phyloP scores from a whole-genome alignment of 1,140 invertebrate genomes.

The Leptopilina clavipes region DNA sequence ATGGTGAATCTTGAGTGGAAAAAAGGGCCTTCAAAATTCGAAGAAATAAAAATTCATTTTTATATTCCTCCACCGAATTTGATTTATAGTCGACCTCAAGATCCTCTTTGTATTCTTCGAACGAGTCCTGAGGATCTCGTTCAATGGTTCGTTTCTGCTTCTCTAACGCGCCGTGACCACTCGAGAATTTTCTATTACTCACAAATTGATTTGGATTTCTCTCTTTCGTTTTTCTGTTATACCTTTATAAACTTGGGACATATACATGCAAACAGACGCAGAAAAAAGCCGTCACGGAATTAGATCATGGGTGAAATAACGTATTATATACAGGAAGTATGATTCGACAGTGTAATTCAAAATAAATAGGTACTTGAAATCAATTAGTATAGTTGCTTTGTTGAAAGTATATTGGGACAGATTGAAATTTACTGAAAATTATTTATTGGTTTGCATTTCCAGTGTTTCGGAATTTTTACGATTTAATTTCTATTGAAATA shows the following conservation, averaged over 20 bases:
- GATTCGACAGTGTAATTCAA: not conserved
- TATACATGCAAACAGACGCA: no score
- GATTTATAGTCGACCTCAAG: constrained; percentile 41
- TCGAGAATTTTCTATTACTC: constrained; percentile 50
- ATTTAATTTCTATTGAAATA: no score
- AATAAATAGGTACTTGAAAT: not conserved
- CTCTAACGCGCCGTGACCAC: constrained; percentile 42
- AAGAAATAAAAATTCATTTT: constrained; percentile 28
- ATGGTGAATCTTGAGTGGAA: not conserved
- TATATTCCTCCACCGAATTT: constrained; percentile 41
- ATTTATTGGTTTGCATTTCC: no score
- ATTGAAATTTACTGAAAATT: no score
- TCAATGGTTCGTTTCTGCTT: constrained; percentile 44
- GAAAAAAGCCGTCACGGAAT: not conserved
- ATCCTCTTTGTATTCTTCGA: constrained; percentile 40
- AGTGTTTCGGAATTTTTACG: no score
- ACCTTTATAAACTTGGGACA: not conserved
- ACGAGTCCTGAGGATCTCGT: constrained; percentile 41
- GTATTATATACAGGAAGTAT: not conserved
- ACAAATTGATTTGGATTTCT: constrained; percentile 45
- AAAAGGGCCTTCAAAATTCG: not conserved
- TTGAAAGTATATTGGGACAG: not conserved
- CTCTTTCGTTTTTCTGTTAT: constrained; percentile 1
- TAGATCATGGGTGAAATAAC: constrained; percentile 9
- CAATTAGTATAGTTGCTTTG: no score